phyloP scores from a whole-genome alignment of 2,888 invertebrate genomes.

The Rhorus exstirpatorius region DNA sequence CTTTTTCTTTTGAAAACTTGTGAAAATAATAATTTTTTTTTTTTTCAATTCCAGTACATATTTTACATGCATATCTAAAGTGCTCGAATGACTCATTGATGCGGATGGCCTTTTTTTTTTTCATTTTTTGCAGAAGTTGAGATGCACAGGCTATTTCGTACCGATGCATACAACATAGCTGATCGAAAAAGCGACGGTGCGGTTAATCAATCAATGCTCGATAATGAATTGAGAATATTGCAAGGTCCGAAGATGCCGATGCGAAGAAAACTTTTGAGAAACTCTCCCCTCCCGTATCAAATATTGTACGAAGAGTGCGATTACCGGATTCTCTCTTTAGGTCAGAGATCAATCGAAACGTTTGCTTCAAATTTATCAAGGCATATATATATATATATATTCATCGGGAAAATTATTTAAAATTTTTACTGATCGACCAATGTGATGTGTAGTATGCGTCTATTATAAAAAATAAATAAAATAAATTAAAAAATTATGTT shows the following conservation, averaged over 20 bases:
- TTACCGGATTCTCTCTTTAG: conserved; percentile 88
- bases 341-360: conserved; percentile 67
- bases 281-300: conserved; percentile 89
- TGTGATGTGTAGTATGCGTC: too few species aligned
- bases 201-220: conserved; percentile 84
- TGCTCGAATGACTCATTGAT: background rate
- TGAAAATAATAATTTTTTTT: background rate
- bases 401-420: too few species aligned
- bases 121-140: conserved; percentile 87
- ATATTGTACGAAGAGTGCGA: conserved; percentile 88
- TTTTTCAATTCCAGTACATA: background rate
- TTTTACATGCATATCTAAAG: background rate
- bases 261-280: conserved; percentile 88
- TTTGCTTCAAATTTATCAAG: background rate
- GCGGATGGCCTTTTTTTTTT: background rate
- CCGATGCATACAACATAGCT: conserved; percentile 88
- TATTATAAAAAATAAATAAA: background rate
- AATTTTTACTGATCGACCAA: background rate
- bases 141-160: conserved; percentile 88
- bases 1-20: background rate
- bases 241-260: conserved; percentile 87
- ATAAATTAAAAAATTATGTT: too few species aligned
- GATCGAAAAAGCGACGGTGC: conserved; percentile 84
- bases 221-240: conserved; percentile 87
- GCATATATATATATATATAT: too few species aligned